Percentiles rank a stretch among this genome's conserved stretches.
Evolutionary conservation across 2,113 vertebrate genomes (phyloP).

Genomic region (Nothoprocta perdicaria): DNA sequence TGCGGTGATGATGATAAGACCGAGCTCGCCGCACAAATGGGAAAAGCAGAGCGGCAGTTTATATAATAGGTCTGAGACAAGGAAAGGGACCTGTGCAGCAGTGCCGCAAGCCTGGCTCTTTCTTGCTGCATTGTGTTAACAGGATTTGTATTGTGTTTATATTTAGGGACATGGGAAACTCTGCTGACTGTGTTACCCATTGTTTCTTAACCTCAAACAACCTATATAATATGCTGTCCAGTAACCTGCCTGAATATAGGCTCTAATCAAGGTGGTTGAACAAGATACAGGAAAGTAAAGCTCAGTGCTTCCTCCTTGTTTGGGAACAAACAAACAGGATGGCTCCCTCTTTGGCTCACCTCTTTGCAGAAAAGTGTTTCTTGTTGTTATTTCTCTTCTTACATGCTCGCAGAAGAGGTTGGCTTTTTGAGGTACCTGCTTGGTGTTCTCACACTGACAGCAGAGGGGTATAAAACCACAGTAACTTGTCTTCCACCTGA

Average conservation of each 20-base stretch:
- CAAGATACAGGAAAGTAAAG: slow-evolving; percentile 66
- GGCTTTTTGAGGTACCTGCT: slow-evolving; percentile 34
- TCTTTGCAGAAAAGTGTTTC: neutral
- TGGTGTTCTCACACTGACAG: neutral
- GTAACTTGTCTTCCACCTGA: slow-evolving; percentile 2
- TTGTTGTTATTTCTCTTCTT: neutral
- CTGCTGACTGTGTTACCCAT: slow-evolving; percentile 52
- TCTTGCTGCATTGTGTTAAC: slow-evolving; percentile 66
- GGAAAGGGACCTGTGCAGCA: slow-evolving; percentile 1
- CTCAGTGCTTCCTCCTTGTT: slow-evolving; percentile 51
- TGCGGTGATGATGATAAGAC: slow-evolving; percentile 67
- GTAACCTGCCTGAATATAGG: slow-evolving; percentile 37
- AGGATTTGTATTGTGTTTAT: slow-evolving; percentile 74
- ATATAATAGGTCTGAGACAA: slow-evolving; percentile 68
- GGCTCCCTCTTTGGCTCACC: slow-evolving; percentile 11
- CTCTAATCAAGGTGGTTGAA: slow-evolving; percentile 57
- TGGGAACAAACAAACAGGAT: slow-evolving; percentile 63
- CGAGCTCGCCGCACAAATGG: slow-evolving; percentile 57
- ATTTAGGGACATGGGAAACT: slow-evolving; percentile 76
- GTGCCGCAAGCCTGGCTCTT: slow-evolving; percentile 46
- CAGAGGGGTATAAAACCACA: neutral
- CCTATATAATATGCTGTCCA: slow-evolving; percentile 44
- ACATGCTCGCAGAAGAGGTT: neutral
- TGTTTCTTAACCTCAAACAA: slow-evolving; percentile 72
- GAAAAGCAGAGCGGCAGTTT: slow-evolving; percentile 67